Evolutionary conservation across 2,113 vertebrate species (phyloP), one percentile per base, ranked within the genome.

Genomic region (Dinomys branickii): DNA sequence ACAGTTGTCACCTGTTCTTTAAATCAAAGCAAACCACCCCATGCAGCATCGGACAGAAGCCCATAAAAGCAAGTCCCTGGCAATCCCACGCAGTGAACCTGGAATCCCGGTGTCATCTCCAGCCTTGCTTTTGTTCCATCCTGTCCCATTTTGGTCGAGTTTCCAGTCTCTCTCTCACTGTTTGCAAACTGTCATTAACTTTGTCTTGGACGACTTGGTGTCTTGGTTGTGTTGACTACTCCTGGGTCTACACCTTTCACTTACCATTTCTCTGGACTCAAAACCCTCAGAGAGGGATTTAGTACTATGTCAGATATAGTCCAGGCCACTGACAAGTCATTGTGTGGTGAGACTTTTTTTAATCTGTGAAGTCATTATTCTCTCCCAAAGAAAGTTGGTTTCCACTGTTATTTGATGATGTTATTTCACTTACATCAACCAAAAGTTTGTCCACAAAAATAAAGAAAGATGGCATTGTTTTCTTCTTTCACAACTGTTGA

Each of bases 361-460:
- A 75, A 73, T 4, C 63, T 90, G 91, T 88, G 35, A 97, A 77
- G 69, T 90, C 94, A 94, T 91, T 41, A 71, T 52, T 94, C 38
- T 85, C 82, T 94, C 85, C 56, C 77, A 88, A 85, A 88, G 63
- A 94, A 81, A 90, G 69, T 88, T 95, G 67, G 88, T 82, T 82
- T 61, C 56, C 44, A 77, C 26, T 65, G 65, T 52, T 44, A n/a
- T 85, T 85, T 26, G n/a, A 41, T 88, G 65, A 82, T 85, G 56
- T 13, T 75, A 90, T 97, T 90, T 75, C 75, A 83, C 59, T 88
- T 69, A 95, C 28, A 75, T 91, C 35, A 93, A 95, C 28, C 12
- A 47, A 94, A 47, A 82, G 47, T 75, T n/a, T 94, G 78, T 82
- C 59, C 38, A 69, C 30, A 93, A 90, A 95, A 54, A 19, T 56